Evolutionary conservation across 2,797 vertebrate genomes (phyloP).

Genomic region (Peromyscus attwateri): DNA sequence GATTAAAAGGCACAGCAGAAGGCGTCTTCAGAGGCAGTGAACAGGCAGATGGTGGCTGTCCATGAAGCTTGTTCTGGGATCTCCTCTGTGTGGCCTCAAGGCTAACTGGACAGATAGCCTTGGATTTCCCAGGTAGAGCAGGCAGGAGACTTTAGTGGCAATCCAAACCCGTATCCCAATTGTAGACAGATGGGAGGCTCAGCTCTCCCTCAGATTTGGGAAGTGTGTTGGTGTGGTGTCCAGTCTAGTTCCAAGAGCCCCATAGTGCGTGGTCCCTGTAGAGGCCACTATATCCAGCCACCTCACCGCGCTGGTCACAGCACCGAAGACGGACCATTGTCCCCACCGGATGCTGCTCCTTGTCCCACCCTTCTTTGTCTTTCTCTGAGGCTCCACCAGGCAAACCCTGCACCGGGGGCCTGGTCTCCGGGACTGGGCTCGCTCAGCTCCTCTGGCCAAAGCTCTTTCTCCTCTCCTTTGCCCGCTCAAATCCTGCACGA

Average conservation of each 20-base stretch:
- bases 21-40: no score
- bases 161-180: background rate
- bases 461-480: no score
- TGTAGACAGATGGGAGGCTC: background rate
- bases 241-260: background rate
- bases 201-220: background rate
- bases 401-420: no score
- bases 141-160: background rate
- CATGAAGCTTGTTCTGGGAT: background rate
- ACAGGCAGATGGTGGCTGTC: background rate
- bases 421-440: no score
- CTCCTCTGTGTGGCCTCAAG: background rate
- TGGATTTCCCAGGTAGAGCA: background rate
- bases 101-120: background rate
- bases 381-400: background rate
- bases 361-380: background rate
- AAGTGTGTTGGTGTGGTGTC: background rate
- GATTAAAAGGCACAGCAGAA: background rate
- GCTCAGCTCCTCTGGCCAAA: no score
- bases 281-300: background rate
- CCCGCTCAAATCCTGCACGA: no score
- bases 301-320: background rate
- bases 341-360: background rate
- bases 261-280: background rate
- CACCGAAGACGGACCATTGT: background rate